Evolutionary conservation across 2,113 vertebrate genomes (phyloP).

Genomic region (Aegithalos caudatus): DNA sequence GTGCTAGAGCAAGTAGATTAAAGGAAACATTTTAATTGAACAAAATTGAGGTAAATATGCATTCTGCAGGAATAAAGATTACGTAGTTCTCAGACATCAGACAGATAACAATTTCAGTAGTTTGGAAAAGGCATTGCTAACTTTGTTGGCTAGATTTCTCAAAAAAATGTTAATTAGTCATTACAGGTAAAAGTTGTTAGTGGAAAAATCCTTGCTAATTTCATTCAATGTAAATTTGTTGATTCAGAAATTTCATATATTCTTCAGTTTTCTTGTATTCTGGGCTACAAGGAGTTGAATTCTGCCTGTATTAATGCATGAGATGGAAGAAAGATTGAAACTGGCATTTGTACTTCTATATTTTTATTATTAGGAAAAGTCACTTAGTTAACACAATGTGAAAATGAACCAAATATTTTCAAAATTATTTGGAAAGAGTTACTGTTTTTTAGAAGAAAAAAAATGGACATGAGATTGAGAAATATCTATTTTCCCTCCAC

Average conservation of each 20-base stretch:
- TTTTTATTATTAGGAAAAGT: background rate
- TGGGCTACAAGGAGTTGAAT: background rate
- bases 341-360: background rate
- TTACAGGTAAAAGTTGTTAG: background rate
- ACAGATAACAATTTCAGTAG: background rate
- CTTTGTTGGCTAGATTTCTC: background rate
- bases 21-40: background rate
- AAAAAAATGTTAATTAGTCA: background rate
- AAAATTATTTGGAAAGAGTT: background rate
- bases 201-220: background rate
- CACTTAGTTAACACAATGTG: background rate
- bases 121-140: background rate
- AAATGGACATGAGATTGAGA: background rate
- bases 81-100: background rate
- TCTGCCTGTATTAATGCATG: background rate
- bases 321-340: background rate
- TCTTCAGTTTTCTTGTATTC: background rate
- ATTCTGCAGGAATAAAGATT: background rate
- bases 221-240: background rate
- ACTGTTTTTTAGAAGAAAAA: background rate
- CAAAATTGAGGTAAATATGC: background rate
- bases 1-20: background rate
- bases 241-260: background rate
- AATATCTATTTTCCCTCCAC: background rate
- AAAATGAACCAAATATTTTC: background rate